Evolutionary conservation across 2,888 invertebrate genomes (phyloP), one percentile per base, ranked within the genome.

Genomic region (Cabera pusaria): DNA sequence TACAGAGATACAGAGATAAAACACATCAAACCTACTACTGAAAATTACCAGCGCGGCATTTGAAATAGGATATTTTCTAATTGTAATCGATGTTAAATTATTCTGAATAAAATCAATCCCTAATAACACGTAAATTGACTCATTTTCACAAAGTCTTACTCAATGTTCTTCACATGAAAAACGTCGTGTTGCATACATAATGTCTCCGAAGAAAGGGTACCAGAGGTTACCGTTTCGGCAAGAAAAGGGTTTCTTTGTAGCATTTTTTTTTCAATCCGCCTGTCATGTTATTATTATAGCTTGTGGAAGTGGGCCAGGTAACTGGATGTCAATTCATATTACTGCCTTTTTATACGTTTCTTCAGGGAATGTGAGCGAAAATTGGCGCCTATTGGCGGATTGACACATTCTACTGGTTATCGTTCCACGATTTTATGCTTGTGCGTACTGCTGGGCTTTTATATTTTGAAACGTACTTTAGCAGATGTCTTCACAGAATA

Each of bases 281-380:
- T 46, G 50, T 44, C 52, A 40, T 43, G 46, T 53, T 53, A 45
- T 49, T 45, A 52, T 45, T 53, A 50, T 50, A 38, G 50, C 14
- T 41, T 16, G 44, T 36, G 18, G 29, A 23, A 42, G 31, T 8
- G 12, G 26, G 27, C 6, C 18, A 28, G 32, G 36, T 43, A 45
- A 40, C 32, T 31, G 28, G 36, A 40, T 44, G 44, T 42, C 35
- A 44, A 39, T 50, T 50, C 35, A 36, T 42, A 42, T 42, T 42
- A 42, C 35, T 18, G 18, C 18, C 5, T 31, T 35, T 36, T 42
- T 31, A 42, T 42, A 31, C 41, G 41, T 10, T 36, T 35, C 31
- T 31, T 16, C 22, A 12, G 35, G 26, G 22, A 36, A 32, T 25
- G 34, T 41, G 31, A 6, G 34, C 22, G 35, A 18, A 23, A 36